These are phyloP conservation scores for Hyperoplus immaculatus DNA, from an alignment of 2,797 vertebrate species.

Conservation along the genomic window DNA sequence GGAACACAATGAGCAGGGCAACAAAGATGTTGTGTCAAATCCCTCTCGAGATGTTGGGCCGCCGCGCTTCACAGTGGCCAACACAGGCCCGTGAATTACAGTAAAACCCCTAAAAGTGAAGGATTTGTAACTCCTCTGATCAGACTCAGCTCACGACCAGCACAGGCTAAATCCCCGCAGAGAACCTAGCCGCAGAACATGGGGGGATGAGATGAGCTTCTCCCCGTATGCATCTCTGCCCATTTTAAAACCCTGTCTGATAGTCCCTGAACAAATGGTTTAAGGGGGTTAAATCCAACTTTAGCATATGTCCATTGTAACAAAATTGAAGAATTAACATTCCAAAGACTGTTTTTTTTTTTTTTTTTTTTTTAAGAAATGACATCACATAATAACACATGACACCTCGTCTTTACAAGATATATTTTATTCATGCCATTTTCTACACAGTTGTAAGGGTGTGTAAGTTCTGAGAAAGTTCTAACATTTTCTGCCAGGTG, in stretches of 20 bases:
- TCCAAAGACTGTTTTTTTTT: not conserved
- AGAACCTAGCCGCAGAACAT: constrained; percentile 39
- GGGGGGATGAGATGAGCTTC: constrained; percentile 61
- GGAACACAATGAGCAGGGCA: constrained; percentile 77
- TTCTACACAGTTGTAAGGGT: constrained; percentile 24
- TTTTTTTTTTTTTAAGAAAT: constrained; percentile 10
- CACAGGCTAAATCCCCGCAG: constrained; percentile 71
- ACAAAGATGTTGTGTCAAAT: constrained; percentile 87
- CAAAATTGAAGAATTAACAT: not conserved
- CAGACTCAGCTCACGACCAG: constrained; percentile 78
- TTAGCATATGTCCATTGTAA: constrained; percentile 32
- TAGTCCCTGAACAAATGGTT: constrained; percentile 14
- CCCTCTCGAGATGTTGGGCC: constrained; percentile 81
- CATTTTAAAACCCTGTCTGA: constrained; percentile 46
- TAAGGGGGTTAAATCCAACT: constrained; percentile 31
- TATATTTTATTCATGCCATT: constrained; percentile 60
- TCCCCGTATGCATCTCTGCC: constrained; percentile 40
- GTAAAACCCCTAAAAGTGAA: constrained; percentile 79
- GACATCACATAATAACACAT: constrained; percentile 47
- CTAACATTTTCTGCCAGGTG: constrained; percentile 54
- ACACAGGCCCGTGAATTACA: constrained; percentile 79
- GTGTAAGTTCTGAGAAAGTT: constrained; percentile 45
- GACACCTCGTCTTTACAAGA: constrained; percentile 26
- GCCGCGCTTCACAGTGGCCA: constrained; percentile 58
- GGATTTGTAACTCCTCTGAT: constrained; percentile 84